Base-by-base conservation (phyloP, 2,888 invertebrate genomes). In the Machimus atricapillus region DNA sequence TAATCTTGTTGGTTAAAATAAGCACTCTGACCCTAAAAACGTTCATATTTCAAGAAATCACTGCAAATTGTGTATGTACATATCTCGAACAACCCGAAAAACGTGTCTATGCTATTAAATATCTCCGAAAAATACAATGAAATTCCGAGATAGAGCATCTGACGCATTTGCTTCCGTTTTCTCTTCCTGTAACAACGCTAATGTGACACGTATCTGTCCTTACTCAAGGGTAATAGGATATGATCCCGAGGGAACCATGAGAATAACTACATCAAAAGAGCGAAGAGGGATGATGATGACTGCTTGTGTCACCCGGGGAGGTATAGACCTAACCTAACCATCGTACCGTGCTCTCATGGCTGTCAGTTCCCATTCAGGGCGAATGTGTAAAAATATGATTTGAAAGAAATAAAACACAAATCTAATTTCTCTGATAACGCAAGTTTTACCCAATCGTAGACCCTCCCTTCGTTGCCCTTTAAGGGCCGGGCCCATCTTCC, bases 181-280 rank as follows among this genome's bases (percentile, higher is more conserved):
- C 82, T 82, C 66, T 82, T 82, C 82, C 82, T 82, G 58, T 82
- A 82, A 82, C 82, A 82, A 82, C 14, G 82, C 82, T 82, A 82
- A 82, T 82, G 37, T 82, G 82, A 82, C 82, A 82, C 82, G 82
- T 82, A 82, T 82, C 82, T 82, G 52, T 82, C 82, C 82, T 82
- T 66, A 82, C 82, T 82, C 82, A 82, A 58, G 82, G 82, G 66
- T 82, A 82, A 82, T 82, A 82, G 82, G 82, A 82, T 82, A 82
- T 40, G 82, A 82, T 66, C 82, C 37, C 66, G 19, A 66, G 82
- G 82, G 82, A 82, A 52, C 66, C 58, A 82, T 82, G 66, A 66
- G 56, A 27, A 82, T 66, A 82, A 82, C 82, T 82, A 82, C 82
- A 82, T 82, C 82, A 82, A 82, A 82, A 58, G 82, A 82, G 58